Evolutionary conservation across 2,888 invertebrate genomes (phyloP), one percentile per base, ranked within the genome.

Genomic region (Pristionchus exspectatus): DNA sequence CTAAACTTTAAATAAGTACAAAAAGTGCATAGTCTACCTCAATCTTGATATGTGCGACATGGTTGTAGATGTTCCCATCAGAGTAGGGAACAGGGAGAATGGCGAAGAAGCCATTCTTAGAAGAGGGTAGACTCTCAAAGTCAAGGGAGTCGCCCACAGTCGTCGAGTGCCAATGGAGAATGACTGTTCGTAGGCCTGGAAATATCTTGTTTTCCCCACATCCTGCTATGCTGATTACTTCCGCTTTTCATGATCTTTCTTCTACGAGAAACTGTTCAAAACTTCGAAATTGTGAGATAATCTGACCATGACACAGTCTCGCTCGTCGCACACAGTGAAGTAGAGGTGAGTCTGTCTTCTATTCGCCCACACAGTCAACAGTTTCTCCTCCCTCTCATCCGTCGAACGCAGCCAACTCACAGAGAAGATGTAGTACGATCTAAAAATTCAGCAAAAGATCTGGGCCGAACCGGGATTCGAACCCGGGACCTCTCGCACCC

Each of bases 401-500:
- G 63, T 44, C 18, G 63, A 38, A 27, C 83, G 72, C 33, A 93
- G 90, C 94, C 94, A 94, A 27, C 89, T 90, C 69, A 93, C 91
- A 2, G 91, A 91, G 7, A 93, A 90, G 44, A 94, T 89, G 85
- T 93, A 93, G 81, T 92, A 92, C 30, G 90, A 90, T 69, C 92
- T 92, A 66, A 91, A 90, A 81, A 72, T 16, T 0, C 30, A 18
- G 30, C 30, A 72, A 72, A 88, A 88, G 87, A 88, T 88, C 56
- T 88, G 93, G 93, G 93, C 93, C 92, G 91, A 93, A 92, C 93
- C 92, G 93, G 93, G 93, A 93, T 63, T 94, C 92, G 94, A 94
- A 94, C 93, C 93, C 94, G 94, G 94, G 94, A 94, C 94, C 94
- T 94, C 94, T 94, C 94, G 94, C 94, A 94, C 94, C 94, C 94